Base-by-base conservation (phyloP, 2,888 invertebrate genomes). In the Carpatolechia fugitivella region DNA sequence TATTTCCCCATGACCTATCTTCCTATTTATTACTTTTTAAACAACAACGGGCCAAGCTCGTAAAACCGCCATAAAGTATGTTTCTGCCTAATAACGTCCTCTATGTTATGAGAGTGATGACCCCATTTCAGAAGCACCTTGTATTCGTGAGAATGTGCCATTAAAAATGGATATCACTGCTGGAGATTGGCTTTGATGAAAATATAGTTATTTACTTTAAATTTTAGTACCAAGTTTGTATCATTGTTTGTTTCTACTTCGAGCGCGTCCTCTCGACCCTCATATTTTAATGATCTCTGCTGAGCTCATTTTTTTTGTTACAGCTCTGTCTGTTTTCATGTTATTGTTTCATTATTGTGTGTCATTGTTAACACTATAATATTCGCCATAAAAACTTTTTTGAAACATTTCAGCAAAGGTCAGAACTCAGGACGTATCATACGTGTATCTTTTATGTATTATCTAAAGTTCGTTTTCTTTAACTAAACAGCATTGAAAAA, bases 11-110 rank as follows among this genome's bases (percentile, higher is more conserved):
- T 44, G 44, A 44, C 44, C 29, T 13, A 6, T 20, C 44, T 24
- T 44, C 13, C 24, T 29, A 44, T 29, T 30, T 13, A 30, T 48
- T 16, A 33, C 30, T 16, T 47, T 20, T 20, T 11, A 38, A 20
- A 29, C 14, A 36, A 36, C 35, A 3, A n/a, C n/a, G 38, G 29
- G 8, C 50, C 50, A 50, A 38, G 29, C 13, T 38, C 50, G 18
- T 50, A 50, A 50, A 50, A 50, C 13, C 10, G 38, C 1, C 38
- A 16, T 50, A 18, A 50, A 49, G 20, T 7, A n/a, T n/a, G n/a
- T 7, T 11, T 4, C 13, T 1, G 13, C 1, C 18, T 47, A 8
- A 24, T 1, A 47, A 14, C n/a, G 30, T 33, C 11, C 3, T n/a
- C 13, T 18, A 18, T 20, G 14, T 49, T 36, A 49, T 49, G 38